Evolutionary conservation across 2,888 invertebrate species (phyloP).

Genomic region (Byasa hedistus): DNA sequence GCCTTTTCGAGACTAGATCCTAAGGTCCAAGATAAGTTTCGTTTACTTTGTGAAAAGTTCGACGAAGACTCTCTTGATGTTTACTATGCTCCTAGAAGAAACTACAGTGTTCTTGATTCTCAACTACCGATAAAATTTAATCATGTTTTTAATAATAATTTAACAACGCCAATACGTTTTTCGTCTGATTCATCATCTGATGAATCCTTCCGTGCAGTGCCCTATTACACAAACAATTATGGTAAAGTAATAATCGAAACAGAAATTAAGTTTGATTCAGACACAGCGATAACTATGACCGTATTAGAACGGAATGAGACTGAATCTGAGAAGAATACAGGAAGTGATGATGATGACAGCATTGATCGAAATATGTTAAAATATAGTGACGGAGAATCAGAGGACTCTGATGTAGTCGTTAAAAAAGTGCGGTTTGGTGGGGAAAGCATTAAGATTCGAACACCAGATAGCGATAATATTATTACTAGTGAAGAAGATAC

Average conservation of each 20-base stretch:
- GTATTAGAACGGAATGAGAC: conserved; percentile 85
- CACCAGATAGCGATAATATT: conserved; percentile 89
- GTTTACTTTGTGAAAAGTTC: conserved; percentile 63
- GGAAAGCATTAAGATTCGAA: conserved; percentile 91
- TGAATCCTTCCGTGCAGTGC: conserved; percentile 72
- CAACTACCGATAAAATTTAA: conserved; percentile 63
- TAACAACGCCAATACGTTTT: conserved; percentile 54
- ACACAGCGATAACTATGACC: conserved; percentile 90
- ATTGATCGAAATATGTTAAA: conserved; percentile 77
- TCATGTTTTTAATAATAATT: conserved; percentile 56
- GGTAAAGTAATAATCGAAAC: conserved; percentile 89
- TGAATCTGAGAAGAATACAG: conserved; percentile 67
- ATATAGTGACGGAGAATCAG: conserved; percentile 82
- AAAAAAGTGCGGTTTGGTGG: conserved; percentile 91
- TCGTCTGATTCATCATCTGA: conserved; percentile 80
- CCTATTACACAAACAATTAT: conserved; percentile 68
- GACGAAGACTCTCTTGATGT: conserved; percentile 74
- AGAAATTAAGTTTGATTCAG: conserved; percentile 89
- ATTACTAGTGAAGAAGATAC: conserved; percentile 79
- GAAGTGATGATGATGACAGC: conserved; percentile 67
- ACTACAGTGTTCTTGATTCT: conserved; percentile 49
- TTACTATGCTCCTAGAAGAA: conserved; percentile 67
- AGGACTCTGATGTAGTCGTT: conserved; percentile 78
- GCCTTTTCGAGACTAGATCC: conserved; percentile 69
- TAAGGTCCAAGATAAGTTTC: conserved; percentile 76